Base-by-base conservation (phyloP, 2,113 vertebrate genomes). In the Coreoperca whiteheadi region DNA sequence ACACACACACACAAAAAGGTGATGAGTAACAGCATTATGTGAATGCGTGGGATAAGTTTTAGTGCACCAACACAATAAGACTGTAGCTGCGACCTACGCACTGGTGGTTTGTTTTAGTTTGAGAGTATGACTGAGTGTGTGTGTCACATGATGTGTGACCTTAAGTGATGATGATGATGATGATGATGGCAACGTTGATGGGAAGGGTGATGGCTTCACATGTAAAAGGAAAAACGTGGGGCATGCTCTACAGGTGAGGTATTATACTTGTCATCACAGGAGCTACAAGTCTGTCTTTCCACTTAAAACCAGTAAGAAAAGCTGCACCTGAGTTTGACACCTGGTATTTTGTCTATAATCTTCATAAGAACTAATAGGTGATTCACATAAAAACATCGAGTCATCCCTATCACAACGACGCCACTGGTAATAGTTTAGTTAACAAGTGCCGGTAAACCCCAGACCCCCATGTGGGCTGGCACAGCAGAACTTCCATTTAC, bases 141-240 rank as follows among this genome's bases (percentile, higher is more conserved):
- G 25, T 39, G n/a, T 74, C n/a, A n/a, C n/a, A 70, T 56, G 50
- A n/a, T 68, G 54, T 78, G 50, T 18, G 75, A 46, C 68, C 48
- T 56, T 60, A 54, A 72, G 7, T 60, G 54, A 34, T 61, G 72
- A 74, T 43, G 11, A 43, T 46, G 11, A 43, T 46, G 43, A 46
- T 34, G 48, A 69, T 41, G 48, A 69, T 61, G 23, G 11, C 0
- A 1, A 21, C 57, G 65, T 4, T 92, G 82, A 82, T 90, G 87
- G 90, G 83, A 89, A 89, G 65, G 59, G 51, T 60, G 77, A 74
- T 60, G 53, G 77, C 41, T 74, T 77, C 63, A 9, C 18, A 50
- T 66, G 25, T 34, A 43, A 83, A 74, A 68, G 34, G 20, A 60
- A 87, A 82, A 72, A 81, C 8, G 25, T 14, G 77, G 61, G 74